Evolutionary conservation across 1,140 invertebrate species (phyloP), one percentile per base, ranked within the genome.

Genomic region (Harpegnathos saltator): DNA sequence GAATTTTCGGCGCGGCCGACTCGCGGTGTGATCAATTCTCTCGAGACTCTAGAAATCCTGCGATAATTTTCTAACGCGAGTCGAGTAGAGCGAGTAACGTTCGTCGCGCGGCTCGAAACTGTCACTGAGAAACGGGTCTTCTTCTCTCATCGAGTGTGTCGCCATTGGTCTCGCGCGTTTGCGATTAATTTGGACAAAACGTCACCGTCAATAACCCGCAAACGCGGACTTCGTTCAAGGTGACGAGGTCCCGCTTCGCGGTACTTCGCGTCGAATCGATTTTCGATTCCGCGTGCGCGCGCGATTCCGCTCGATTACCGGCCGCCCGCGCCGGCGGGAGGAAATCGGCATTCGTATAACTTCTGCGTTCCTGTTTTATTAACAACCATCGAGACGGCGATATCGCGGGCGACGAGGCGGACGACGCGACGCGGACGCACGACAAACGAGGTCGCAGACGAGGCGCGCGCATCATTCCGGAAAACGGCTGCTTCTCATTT

Each of bases 401-500:
- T 1, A 22, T 14, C 59, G 38, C 38, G 38, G 3, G 17, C 61
- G 38, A 82, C 75, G n/a, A n/a, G n/a, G n/a, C n/a, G n/a, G n/a
- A 58, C 58, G 54, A 80, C 33, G 14, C 17, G 24, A 14, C n/a
- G n/a, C n/a, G n/a, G 48, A 15, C 50, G 48, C 15, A 50, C 54
- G 33, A 58, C 52, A 81, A 58, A 33, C 75, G 75, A 69, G 50
- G 24, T 33, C 65, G 54, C 75, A 33, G 38, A 71, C 52, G 38
- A 80, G 65, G 69, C 65, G 69, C 75, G 75, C 52, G 54, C 75
- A 80, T 80, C 65, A 69, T 62, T 74, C 22, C 63, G 83, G 62
- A 72, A 69, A 80, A 74, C 56, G 87, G 86, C 69, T 81, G 87
- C 84, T 83, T 71, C 85, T 83, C 61, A 58, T 85, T 83, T 83